Base-by-base conservation (phyloP, 1,140 invertebrate genomes). In the Drosophila ambigua region DNA sequence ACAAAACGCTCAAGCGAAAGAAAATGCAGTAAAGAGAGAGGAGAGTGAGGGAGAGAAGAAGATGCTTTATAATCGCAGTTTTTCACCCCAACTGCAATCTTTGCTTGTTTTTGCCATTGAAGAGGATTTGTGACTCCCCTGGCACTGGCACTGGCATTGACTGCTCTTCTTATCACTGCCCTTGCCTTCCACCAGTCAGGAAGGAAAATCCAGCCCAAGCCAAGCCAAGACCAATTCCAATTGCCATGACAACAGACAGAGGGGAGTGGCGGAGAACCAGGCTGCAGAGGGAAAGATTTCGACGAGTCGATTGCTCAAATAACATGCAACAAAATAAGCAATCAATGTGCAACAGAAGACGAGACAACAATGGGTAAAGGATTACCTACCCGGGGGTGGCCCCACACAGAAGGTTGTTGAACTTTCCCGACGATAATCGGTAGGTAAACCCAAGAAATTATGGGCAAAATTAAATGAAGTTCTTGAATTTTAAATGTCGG, bases 181-280 rank as follows among this genome's bases (percentile, higher is more conserved):
- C 31, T 43, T 55, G 55, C 51, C 24, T 46, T 35, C 1, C n/a
- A n/a, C 31, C 13, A 26, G 16, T 20, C 16, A 43, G 16, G 2
- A 39, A 13, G 35, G 35, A 5, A 39, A 39, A 5, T 11, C 35
- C 11, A 28, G 6, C 0, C 26, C 23, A 3, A 24, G 8, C 26
- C 23, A 3, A 24, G 8, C 20, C 20, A 23, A 44, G 9, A 44
- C 16, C 16, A 48, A 31, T 48, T 35, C 64, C 43, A 48, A 64
- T 77, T 77, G 52, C 52, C 78, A 74, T 77, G 73, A 66, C 62
- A 77, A 77, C 73, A 77, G 81, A 77, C 81, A 64, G 45, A 57
- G 11, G 4, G 35, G 11, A 62, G 39, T 1, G 35, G 11, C 2
- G 52, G 13, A 46, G 35, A 52, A 52, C 20, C 35, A 31, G 28